Conservation (phyloP, 2,113 vertebrate genomes). For the Oncorhynchus kisutch region DNA sequence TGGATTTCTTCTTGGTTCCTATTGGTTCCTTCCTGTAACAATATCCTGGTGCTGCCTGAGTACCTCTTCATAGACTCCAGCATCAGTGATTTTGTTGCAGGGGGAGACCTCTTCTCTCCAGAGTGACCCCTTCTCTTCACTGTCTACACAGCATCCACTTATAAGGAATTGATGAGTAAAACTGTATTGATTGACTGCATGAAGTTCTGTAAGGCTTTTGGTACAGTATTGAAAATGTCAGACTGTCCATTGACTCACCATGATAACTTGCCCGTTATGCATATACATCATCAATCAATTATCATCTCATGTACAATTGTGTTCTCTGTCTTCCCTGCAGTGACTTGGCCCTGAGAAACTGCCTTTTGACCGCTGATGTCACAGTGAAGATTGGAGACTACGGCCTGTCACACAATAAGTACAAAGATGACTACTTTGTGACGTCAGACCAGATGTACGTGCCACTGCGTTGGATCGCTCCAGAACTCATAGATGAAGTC, state of each 20-base stretch:
- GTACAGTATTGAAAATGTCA: too few relatives aligned
- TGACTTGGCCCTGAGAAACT: conserved; percentile 94
- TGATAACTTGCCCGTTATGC: neutral
- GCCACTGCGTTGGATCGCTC: conserved; percentile 75
- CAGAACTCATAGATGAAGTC: conserved; percentile 90
- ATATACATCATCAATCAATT: neutral
- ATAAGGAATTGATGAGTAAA: too few relatives aligned
- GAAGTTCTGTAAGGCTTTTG: too few relatives aligned
- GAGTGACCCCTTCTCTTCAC: too few relatives aligned
- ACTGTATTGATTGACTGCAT: too few relatives aligned
- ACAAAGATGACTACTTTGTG: conserved; percentile 95
- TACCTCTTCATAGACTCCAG: conserved; percentile 86
- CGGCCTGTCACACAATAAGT: conserved; percentile 89
- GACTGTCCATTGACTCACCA: too few relatives aligned
- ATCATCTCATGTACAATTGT: too few relatives aligned
- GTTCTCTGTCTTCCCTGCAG: conserved; percentile 56
- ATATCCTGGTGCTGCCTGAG: conserved; percentile 99
- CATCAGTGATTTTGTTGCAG: conserved; percentile 99
- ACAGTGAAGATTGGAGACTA: conserved; percentile 96
- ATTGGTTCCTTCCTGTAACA: conserved; percentile 78
- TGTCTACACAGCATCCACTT: too few relatives aligned
- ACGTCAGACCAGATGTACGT: conserved; percentile 91
- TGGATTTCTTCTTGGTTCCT: neutral
- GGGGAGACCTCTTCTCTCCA: conserved; percentile 62
- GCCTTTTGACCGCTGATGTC: conserved; percentile 86